A percentile compares a stretch with the other conserved stretches of the same genome.
Evolutionary conservation across 2,888 invertebrate species (phyloP).

Genomic region (Agonopterix heracliana): DNA sequence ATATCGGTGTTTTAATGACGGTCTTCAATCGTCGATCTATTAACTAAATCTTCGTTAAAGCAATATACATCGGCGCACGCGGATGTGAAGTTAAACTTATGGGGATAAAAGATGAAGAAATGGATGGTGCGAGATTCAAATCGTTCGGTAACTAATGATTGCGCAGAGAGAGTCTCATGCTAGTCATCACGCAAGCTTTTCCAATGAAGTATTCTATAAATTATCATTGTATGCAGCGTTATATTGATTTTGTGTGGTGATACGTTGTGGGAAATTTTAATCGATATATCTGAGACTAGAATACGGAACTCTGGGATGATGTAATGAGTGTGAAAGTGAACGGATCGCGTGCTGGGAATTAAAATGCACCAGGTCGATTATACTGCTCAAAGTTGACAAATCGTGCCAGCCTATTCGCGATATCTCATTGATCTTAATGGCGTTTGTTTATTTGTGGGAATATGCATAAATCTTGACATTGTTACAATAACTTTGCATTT

Average conservation of each 20-base stretch:
- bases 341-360: conserved; percentile 34
- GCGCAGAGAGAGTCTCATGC: conserved; percentile 40
- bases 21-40: background rate
- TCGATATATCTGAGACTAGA: conserved; percentile 18
- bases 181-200: conserved; percentile 49
- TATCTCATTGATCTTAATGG: conserved; percentile 2
- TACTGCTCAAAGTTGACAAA: conserved; percentile 7
- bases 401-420: background rate
- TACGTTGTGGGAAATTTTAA: conserved; percentile 29
- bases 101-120: conserved; percentile 21
- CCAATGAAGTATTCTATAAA: conserved; percentile 55
- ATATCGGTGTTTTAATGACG: conserved; percentile 21
- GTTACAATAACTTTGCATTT: background rate
- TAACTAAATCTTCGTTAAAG: no score
- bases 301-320: background rate
- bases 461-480: background rate
- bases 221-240: conserved; percentile 20
- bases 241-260: conserved; percentile 10
- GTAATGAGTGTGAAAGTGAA: conserved; percentile 39
- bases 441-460: background rate
- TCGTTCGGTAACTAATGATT: conserved; percentile 17
- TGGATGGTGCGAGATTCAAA: conserved; percentile 24
- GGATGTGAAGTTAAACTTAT: background rate
- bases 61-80: no score
- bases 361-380: conserved; percentile 15